Base-by-base conservation (phyloP, 2,888 invertebrate genomes). In the Brachyopa scutellaris region DNA sequence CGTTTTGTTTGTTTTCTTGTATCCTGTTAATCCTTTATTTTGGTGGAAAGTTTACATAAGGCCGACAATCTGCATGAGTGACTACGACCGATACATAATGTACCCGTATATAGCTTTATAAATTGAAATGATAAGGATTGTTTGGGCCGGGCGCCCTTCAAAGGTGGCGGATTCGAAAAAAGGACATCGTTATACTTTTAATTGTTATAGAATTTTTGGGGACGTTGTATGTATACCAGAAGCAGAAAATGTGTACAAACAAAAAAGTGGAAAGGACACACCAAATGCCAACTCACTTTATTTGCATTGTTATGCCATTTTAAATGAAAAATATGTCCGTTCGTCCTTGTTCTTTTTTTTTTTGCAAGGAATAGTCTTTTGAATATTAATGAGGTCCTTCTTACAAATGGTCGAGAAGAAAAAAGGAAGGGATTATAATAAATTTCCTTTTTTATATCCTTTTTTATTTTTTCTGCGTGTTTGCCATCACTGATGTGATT, bases 221-320 rank as follows among this genome's bases (percentile, higher is more conserved):
- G 13, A 33, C 51, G 29, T 57, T 59, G 29, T 51, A 53, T 51
- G 47, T 29, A 29, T 59, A 59, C 23, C 8, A 33, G 38, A 61
- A 26, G 26, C 26, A 26, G 6, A 38, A 49, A n/a, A n/a, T n/a
- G n/a, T n/a, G n/a, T n/a, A n/a, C n/a, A n/a, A n/a, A n/a, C n/a
- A n/a, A 53, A 26, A 23, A 53, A 3, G 26, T 26, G 17, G n/a
- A 61, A 57, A 72, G 55, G 55, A 55, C 23, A 42, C n/a, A 33
- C 49, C 29, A 5, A 59, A 29, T 42, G 53, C 47, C 33, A 45
- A 72, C 72, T 70, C 72, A 78, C 57, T 78, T 78, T 72, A 72
- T 78, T 78, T 78, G 78, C 78, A 78, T 78, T 78, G 78, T 78
- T 72, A 66, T 78, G 72, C 59, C 59, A 59, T 78, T 72, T 78